Base-by-base conservation (phyloP, 2,113 vertebrate genomes). In the Pluvialis apricaria region DNA sequence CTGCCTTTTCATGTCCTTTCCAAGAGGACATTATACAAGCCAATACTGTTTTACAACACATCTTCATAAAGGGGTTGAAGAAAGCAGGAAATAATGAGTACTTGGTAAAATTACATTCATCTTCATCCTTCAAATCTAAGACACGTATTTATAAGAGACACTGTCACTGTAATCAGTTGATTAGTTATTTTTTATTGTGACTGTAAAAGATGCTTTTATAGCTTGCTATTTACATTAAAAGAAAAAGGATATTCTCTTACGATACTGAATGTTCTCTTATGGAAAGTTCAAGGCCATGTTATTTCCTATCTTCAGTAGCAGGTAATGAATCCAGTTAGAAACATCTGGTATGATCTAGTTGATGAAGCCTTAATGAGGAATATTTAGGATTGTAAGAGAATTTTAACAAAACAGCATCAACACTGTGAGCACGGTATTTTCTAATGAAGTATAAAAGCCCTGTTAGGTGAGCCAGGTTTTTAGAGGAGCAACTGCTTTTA, bases 1-100 rank as follows among this genome's bases (percentile, higher is more conserved):
- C 76, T 94, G 94, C 85, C 92, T 98, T 97, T 97, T 95, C 92
- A 80, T 97, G 95, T 64, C 25, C 88, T 93, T 94, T 97, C 85
- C 93, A 96, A 96, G 79, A 86, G 73, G 55, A 93, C 71, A 92
- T 71, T 82, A 79, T 31, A 71, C 64, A 93, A 81, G 49, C 75
- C 66, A 54, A 80, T 85, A 55, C 20, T 76, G 51, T 55, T 92
- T 84, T 60, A 93, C 45, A 87, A 69, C 45, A 72, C 31, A 84
- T 45, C 61, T 88, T 68, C 28, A 68, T 20, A 38, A 71, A 44
- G 18, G 21, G 6, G 20, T 18, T 70, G 49, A 90, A 92, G 44
- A 62, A 94, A 79, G 66, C 13, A 85, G 54, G 49, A 72, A 32
- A 49, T 61, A 60, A 69, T 1, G 8, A 62, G 44, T 55, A 66